These are phyloP conservation scores for Temnothorax ravouxi DNA, from an alignment of 2,888 invertebrate genomes.

Conservation along the genomic window DNA sequence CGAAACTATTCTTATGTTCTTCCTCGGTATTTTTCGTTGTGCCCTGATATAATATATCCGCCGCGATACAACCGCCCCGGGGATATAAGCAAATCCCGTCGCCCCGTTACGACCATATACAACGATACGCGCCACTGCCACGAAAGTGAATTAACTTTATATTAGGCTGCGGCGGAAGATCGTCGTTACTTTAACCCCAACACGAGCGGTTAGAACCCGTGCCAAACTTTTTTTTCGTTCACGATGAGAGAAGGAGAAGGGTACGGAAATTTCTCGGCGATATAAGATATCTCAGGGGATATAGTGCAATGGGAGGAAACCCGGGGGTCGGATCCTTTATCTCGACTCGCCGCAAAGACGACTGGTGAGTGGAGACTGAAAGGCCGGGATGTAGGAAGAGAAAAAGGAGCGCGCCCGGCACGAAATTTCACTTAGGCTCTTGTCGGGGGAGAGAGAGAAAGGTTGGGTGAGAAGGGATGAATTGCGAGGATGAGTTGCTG, in stretches of 20 bases:
- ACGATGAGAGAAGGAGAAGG: slow-evolving; percentile 2
- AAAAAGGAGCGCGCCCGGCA: slow-evolving; percentile 68
- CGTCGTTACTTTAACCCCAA: slow-evolving; percentile 53
- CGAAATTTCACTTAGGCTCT: slow-evolving; percentile 81
- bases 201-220: slow-evolving; percentile 40
- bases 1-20: slow-evolving; percentile 52
- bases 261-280: slow-evolving; percentile 65
- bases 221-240: slow-evolving; percentile 48
- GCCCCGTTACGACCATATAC: slow-evolving; percentile 14
- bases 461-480: slow-evolving; percentile 67
- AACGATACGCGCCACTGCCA: slow-evolving; percentile 44
- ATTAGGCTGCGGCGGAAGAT: slow-evolving; percentile 51
- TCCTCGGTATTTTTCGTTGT: slow-evolving; percentile 34
- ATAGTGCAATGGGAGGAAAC: slow-evolving; percentile 11
- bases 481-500: slow-evolving; percentile 70
- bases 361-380: slow-evolving; percentile 52
- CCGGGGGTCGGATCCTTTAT: slow-evolving; percentile 72
- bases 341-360: slow-evolving; percentile 70
- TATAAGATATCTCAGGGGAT: slow-evolving; percentile 70
- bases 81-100: slow-evolving; percentile 51
- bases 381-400: slow-evolving; percentile 14
- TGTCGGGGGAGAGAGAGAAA: slow-evolving; percentile 35
- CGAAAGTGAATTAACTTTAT: slow-evolving; percentile 58
- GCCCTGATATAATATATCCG: slow-evolving; percentile 33
- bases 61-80: background rate